Evolutionary conservation across 2,888 invertebrate species (phyloP).

Genomic region (Zelleria hepariella): DNA sequence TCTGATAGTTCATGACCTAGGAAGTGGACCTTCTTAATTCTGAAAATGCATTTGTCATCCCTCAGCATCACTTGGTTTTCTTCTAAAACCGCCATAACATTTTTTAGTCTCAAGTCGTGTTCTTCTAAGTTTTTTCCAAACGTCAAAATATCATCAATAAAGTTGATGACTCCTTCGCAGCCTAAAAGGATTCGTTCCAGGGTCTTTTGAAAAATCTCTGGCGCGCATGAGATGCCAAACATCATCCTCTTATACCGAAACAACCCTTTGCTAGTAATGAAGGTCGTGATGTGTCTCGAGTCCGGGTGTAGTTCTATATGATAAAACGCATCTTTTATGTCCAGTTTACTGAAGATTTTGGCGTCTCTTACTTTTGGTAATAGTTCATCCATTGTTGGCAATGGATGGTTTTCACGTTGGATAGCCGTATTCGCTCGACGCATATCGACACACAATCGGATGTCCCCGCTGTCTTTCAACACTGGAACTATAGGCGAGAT

Average conservation of each 20-base stretch:
- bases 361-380: conserved; percentile 16
- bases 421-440: conserved; percentile 30
- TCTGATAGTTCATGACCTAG: conserved; percentile 8
- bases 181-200: conserved; percentile 12
- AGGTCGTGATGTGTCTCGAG: conserved; percentile 34
- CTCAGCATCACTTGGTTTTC: not conserved
- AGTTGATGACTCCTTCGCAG: conserved; percentile 7
- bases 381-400: conserved; percentile 19
- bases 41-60: conserved; percentile 1
- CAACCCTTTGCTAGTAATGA: conserved; percentile 16
- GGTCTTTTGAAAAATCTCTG: conserved; percentile 19
- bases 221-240: conserved; percentile 27
- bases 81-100: conserved; percentile 1
- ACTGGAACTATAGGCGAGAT: conserved; percentile 26
- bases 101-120: conserved; percentile 7
- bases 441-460: conserved; percentile 23
- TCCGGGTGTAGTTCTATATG: conserved; percentile 30
- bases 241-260: conserved; percentile 26
- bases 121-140: not conserved
- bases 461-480: conserved; percentile 17
- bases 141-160: conserved; percentile 13
- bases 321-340: conserved; percentile 26
- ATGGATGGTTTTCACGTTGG: conserved; percentile 14
- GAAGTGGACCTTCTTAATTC: conserved; percentile 3
- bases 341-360: not conserved